Percentiles rank a stretch among this genome's conserved stretches.
Conservation (phyloP, 35 echinoderm and acorn worm genomes). For the Apostichopus japonicus region DNA sequence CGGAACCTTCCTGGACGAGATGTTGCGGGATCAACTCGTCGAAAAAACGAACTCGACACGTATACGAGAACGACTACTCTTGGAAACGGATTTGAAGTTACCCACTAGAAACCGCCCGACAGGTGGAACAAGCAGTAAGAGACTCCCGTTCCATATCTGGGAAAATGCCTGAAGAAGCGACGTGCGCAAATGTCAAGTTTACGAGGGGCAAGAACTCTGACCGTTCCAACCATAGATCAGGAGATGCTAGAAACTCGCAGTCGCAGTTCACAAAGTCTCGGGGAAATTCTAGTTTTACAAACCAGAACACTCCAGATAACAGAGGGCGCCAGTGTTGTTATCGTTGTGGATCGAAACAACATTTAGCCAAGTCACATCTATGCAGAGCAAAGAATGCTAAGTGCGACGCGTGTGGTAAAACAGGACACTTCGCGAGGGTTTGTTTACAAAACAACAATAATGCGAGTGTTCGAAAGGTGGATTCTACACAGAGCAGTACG, state of each 20-base stretch:
- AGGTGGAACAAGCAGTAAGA: background rate
- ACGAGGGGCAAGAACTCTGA: too few species aligned
- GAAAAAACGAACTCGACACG: constrained; percentile 28
- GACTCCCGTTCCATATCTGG: background rate
- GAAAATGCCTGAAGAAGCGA: too few species aligned
- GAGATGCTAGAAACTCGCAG: background rate
- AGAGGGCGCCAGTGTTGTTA: constrained; percentile 38
- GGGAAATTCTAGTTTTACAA: too few species aligned
- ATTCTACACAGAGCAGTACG: background rate
- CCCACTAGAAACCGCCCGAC: constrained; percentile 6
- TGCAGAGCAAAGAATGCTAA: constrained; percentile 38
- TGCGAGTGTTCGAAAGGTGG: background rate
- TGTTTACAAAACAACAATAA: constrained; percentile 21
- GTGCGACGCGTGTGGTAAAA: constrained; percentile 55
- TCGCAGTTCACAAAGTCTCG: background rate
- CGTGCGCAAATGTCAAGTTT: too few species aligned
- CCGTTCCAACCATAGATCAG: too few species aligned
- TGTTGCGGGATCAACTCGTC: constrained; percentile 16
- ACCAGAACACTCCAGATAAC: background rate
- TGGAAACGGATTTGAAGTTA: background rate
- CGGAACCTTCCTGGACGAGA: background rate
- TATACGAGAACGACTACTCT: constrained; percentile 9
- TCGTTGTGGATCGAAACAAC: constrained; percentile 42
- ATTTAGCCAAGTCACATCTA: constrained; percentile 37
- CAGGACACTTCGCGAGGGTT: constrained; percentile 62